Percentiles rank a stretch among this genome's conserved stretches.
These are phyloP conservation scores for Drosophila ironensis DNA, from an alignment of 1,140 invertebrate genomes.

Conservation along the genomic window DNA sequence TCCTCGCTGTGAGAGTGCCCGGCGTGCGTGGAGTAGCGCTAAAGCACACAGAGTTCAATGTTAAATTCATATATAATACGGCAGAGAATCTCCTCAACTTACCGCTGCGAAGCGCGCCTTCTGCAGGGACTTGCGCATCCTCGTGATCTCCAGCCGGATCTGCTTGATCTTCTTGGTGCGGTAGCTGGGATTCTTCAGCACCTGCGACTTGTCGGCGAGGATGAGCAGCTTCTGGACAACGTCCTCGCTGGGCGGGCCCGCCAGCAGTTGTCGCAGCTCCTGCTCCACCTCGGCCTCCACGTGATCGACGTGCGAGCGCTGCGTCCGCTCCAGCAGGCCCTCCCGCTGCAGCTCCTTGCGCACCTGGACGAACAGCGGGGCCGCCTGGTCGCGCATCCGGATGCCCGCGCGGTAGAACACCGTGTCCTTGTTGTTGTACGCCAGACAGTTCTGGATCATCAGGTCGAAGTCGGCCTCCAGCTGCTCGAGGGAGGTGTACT, in stretches of 20 bases:
- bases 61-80: too few species aligned
- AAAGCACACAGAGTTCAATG: neutral
- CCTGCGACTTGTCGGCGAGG: constrained; percentile 83
- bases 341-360: constrained; percentile 88
- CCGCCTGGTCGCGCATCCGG: constrained; percentile 93
- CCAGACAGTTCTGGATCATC: constrained; percentile 97
- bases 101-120: constrained; percentile 70
- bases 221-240: constrained; percentile 83
- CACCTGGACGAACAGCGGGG: constrained; percentile 89
- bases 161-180: constrained; percentile 83
- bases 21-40: constrained; percentile 45
- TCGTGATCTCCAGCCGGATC: constrained; percentile 83
- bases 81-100: constrained; percentile 3
- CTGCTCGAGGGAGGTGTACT: constrained; percentile 90
- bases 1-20: constrained; percentile 57
- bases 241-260: constrained; percentile 76
- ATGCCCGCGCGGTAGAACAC: constrained; percentile 92
- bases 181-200: constrained; percentile 83
- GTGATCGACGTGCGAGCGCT: constrained; percentile 79
- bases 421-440: constrained; percentile 97
- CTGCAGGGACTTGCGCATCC: constrained; percentile 74
- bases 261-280: constrained; percentile 82
- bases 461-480: constrained; percentile 95
- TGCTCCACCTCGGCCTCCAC: constrained; percentile 83
- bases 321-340: constrained; percentile 82